A percentile compares a stretch with the other conserved stretches of the same genome.
phyloP scores from a whole-genome alignment of 2,888 invertebrate genomes.

The Acleris cristana region DNA sequence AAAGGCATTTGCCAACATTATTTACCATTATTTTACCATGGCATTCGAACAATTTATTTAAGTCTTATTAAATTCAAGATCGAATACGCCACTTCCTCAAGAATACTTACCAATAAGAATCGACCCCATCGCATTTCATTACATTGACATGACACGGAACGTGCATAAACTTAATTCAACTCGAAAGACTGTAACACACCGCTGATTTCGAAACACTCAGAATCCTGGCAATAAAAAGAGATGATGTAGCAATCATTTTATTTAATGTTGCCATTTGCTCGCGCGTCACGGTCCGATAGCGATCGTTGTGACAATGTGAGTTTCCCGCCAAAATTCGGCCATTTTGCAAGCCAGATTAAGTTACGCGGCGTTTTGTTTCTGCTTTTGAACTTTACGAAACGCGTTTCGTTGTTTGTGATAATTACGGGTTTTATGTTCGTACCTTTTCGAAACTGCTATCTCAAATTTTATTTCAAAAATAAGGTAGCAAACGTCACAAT shows the following conservation, averaged over 20 bases:
- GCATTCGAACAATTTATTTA: too few species aligned
- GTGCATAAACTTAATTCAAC: slow-evolving; percentile 23
- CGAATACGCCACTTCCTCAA: neutral
- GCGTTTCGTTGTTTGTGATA: slow-evolving; percentile 43
- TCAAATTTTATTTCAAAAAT: too few species aligned
- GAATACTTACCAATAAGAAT: slow-evolving; percentile 4
- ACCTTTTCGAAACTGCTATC: neutral
- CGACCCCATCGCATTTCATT: slow-evolving; percentile 2
- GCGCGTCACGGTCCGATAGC: slow-evolving; percentile 46
- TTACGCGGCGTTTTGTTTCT: slow-evolving; percentile 37
- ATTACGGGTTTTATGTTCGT: slow-evolving; percentile 14
- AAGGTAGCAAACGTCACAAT: too few species aligned
- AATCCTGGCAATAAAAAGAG: slow-evolving; percentile 32
- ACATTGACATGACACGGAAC: slow-evolving; percentile 5
- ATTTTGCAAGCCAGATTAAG: slow-evolving; percentile 44
- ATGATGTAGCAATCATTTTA: slow-evolving; percentile 52
- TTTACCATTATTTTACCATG: too few species aligned
- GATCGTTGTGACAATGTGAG: slow-evolving; percentile 54
- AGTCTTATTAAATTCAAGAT: too few species aligned
- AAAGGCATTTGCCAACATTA: too few species aligned
- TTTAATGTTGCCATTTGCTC: slow-evolving; percentile 59
- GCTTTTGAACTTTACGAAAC: slow-evolving; percentile 21
- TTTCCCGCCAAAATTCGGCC: slow-evolving; percentile 55
- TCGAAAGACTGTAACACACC: slow-evolving; percentile 5
- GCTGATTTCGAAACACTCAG: slow-evolving; percentile 18